phyloP scores from a whole-genome alignment of 2,113 vertebrate species.

The Sporophila hypoxantha region DNA sequence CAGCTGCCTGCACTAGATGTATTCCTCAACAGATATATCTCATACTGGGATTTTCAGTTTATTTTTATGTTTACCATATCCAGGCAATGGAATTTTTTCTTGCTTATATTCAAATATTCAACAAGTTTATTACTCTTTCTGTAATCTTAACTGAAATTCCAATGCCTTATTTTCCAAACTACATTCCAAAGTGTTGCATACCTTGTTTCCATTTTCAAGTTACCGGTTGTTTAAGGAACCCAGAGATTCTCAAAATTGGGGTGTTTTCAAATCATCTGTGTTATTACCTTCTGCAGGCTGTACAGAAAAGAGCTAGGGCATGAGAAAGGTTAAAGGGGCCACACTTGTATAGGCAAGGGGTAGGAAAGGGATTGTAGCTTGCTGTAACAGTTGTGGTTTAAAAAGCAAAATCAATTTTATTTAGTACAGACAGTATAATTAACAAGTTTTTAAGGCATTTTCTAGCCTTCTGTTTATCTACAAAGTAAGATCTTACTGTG shows the following conservation, averaged over 20 bases:
- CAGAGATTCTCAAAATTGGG: background rate
- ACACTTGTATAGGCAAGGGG: background rate
- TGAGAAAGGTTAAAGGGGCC: background rate
- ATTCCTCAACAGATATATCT: background rate
- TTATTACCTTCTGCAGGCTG: background rate
- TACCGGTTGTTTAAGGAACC: background rate
- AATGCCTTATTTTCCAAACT: background rate
- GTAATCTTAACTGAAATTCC: background rate
- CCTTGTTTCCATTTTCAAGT: background rate
- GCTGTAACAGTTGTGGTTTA: background rate
- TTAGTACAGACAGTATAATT: background rate
- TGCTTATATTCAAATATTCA: background rate
- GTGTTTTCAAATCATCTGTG: background rate
- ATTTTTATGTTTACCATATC: background rate
- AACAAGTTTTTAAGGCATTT: background rate
- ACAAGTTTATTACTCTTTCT: background rate
- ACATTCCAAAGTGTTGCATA: background rate
- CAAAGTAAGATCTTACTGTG: background rate
- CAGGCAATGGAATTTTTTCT: background rate
- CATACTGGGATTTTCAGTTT: background rate
- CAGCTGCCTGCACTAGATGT: background rate
- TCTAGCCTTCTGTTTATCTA: background rate
- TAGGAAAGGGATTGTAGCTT: background rate
- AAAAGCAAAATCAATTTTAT: background rate
- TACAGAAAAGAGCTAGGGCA: background rate